phyloP scores from a whole-genome alignment of 2,888 invertebrate genomes.

The Andrena chrysosceles region DNA sequence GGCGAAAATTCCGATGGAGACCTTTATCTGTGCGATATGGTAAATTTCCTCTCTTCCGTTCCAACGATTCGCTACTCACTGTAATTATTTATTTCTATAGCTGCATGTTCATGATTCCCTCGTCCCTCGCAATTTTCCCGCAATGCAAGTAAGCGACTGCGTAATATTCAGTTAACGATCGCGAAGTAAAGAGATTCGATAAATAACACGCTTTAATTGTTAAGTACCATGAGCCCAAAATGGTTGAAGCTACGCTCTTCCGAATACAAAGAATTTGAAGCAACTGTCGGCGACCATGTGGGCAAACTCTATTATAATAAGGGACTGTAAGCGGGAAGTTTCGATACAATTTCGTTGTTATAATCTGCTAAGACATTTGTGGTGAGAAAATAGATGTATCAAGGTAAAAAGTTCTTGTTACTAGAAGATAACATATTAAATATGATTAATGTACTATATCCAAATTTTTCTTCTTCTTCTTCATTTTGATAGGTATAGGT shows the following conservation, averaged over 20 bases:
- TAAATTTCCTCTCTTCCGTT: slow-evolving; percentile 22
- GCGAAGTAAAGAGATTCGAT: background rate
- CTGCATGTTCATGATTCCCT: slow-evolving; percentile 67
- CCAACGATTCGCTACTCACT: background rate
- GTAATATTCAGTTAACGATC: background rate
- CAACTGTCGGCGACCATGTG: slow-evolving; percentile 28
- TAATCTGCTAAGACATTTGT: background rate
- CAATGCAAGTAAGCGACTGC: slow-evolving; percentile 66
- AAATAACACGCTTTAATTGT: slow-evolving; percentile 9
- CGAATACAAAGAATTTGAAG: slow-evolving; percentile 53
- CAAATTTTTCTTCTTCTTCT: slow-evolving; percentile 92
- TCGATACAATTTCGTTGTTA: background rate
- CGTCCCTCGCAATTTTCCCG: slow-evolving; percentile 70
- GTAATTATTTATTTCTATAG: slow-evolving; percentile 44
- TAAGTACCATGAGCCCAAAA: slow-evolving; percentile 53
- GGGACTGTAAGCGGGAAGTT: slow-evolving; percentile 54
- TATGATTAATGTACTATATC: slow-evolving; percentile 76
- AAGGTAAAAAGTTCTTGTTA: slow-evolving; percentile 47
- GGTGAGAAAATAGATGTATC: slow-evolving; percentile 59
- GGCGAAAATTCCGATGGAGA: slow-evolving; percentile 56
- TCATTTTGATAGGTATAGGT: slow-evolving; percentile 91
- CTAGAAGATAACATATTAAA: slow-evolving; percentile 27
- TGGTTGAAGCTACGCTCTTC: slow-evolving; percentile 40
- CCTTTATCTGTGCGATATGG: slow-evolving; percentile 54
- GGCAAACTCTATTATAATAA: slow-evolving; percentile 69